Evolutionary conservation across 2,797 vertebrate genomes (phyloP), one percentile per base, ranked within the genome.

Genomic region (Sebastolobus alascanus): DNA sequence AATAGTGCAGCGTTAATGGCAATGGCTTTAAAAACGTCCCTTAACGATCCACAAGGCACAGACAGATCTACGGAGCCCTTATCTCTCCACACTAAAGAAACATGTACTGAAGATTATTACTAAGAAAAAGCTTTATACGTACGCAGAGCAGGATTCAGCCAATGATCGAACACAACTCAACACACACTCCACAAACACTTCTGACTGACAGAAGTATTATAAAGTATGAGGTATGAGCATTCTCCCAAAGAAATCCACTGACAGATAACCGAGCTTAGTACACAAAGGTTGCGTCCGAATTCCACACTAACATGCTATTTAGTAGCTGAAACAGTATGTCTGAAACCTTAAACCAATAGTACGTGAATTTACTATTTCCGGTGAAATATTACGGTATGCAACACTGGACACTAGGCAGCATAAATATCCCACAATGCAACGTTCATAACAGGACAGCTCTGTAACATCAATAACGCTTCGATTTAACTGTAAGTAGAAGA

Each of bases 41-140:
- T 68, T 52, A 43, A 72, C 35, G 56, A 76, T 35, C 69, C 68
- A 74, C 58, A 72, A 86, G 70, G 73, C 83, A 90, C 80, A 75
- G 4, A 75, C 14, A 54, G 8, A 76, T 16, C 20, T 33, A 35
- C 12, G 16, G 29, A 59, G 70, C 8, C 7, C 56, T 29, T 20
- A 20, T 66, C 14, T 46, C 13, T 59, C 52, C 58, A 65, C 18
- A 78, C 27, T 58, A 46, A 69, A 27, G 2, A 38, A 33, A 55
- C 5, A 27, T 10, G 33, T 64, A 58, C n/a, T 37, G 14, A 37
- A 20, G 8, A 29, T 59, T n/a, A 65, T 18, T 29, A 64, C 2
- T 8, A 20, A 84, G 50, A 68, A 77, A 68, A 75, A 72, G 35
- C 7, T 33, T 38, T 11, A 7, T n/a, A 46, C 3, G 27, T n/a